phyloP scores from a whole-genome alignment of 2,888 invertebrate genomes.

The Rhorus exstirpatorius region DNA sequence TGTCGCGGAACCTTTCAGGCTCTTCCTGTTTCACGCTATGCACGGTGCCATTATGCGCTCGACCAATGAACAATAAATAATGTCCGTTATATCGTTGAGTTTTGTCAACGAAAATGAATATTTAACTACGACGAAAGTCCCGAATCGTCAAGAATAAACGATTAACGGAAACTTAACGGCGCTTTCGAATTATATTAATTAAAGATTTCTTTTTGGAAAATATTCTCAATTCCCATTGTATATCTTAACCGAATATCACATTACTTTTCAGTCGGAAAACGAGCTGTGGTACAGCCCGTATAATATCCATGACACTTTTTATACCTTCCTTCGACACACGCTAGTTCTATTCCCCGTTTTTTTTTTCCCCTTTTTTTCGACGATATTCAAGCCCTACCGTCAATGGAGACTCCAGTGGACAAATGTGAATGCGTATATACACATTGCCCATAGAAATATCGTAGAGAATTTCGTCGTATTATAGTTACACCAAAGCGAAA shows the following conservation, averaged over 20 bases:
- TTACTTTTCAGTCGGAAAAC: constrained; percentile 64
- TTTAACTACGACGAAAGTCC: neutral
- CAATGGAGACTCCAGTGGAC: constrained; percentile 52
- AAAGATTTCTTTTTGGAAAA: constrained; percentile 25
- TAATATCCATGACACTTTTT: constrained; percentile 63
- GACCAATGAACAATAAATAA: constrained; percentile 46
- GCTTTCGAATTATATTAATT: constrained; percentile 13
- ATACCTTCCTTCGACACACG: constrained; percentile 43
- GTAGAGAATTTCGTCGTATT: constrained; percentile 21
- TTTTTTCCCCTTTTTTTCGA: constrained; percentile 14
- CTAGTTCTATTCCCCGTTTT: neutral
- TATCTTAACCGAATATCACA: constrained; percentile 40
- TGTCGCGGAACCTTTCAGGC: constrained; percentile 49
- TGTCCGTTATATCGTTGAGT: constrained; percentile 4
- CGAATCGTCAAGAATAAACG: neutral
- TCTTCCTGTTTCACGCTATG: constrained; percentile 15
- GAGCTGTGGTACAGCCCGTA: constrained; percentile 50
- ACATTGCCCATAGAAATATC: constrained; percentile 29
- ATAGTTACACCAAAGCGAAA: constrained; percentile 27
- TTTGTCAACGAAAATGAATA: neutral
- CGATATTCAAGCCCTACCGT: constrained; percentile 46
- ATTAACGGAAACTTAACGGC: neutral
- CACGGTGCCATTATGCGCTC: too few relatives aligned
- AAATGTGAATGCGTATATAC: constrained; percentile 43
- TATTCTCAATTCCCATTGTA: constrained; percentile 12